phyloP scores from a whole-genome alignment of 2,797 vertebrate species.

The Phaenicophaeus curvirostris region DNA sequence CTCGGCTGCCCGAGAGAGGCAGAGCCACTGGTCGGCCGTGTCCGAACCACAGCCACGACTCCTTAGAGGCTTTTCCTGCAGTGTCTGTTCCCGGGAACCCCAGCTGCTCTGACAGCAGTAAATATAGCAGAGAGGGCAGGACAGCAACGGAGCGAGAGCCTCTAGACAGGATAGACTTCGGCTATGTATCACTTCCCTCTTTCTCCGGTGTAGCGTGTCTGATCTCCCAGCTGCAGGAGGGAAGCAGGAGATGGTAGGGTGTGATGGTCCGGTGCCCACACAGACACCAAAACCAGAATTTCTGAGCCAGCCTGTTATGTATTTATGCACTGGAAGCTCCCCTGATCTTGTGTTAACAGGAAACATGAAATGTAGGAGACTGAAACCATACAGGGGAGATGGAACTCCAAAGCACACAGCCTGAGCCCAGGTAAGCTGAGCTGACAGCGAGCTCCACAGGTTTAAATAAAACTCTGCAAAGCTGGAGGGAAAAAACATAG shows the following conservation, averaged over 20 bases:
- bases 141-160: background rate
- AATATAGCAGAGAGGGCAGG: conserved; percentile 7
- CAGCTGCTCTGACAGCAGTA: background rate
- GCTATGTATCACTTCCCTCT: background rate
- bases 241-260: background rate
- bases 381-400: accelerated
- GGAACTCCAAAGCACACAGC: background rate
- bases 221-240: background rate
- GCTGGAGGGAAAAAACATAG: background rate
- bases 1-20: background rate
- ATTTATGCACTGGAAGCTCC: background rate
- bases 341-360: background rate
- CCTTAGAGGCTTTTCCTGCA: accelerated
- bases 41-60: background rate
- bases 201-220: accelerated
- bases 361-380: background rate
- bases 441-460: background rate
- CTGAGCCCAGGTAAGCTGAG: background rate
- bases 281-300: background rate
- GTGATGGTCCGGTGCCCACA: too few relatives aligned
- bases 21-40: background rate
- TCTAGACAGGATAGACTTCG: background rate
- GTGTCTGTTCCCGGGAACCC: background rate
- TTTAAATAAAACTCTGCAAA: background rate
- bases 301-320: background rate